Percentiles rank a stretch among this genome's conserved stretches.
Evolutionary conservation across 2,113 vertebrate species (phyloP).

Genomic region (Zapus hudsonius): DNA sequence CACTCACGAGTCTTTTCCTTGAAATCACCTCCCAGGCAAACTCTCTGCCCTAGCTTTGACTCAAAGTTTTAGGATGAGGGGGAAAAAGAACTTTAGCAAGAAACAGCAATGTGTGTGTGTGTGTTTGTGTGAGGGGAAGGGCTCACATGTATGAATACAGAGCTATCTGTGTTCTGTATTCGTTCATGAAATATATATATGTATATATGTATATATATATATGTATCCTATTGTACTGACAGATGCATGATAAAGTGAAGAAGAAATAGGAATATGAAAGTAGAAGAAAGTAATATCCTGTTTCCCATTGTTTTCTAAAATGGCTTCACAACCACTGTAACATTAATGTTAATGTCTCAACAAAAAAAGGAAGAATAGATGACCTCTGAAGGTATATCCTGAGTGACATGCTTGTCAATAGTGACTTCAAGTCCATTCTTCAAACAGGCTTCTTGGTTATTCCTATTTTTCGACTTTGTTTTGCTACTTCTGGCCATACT

Average conservation of each 20-base stretch:
- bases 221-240: not conserved
- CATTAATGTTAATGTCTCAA: slow-evolving; percentile 30
- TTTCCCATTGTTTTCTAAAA: not conserved
- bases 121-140: not conserved
- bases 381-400: not conserved
- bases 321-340: not conserved
- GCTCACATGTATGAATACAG: not conserved
- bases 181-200: not conserved
- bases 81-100: not conserved
- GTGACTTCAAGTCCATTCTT: not conserved
- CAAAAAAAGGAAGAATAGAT: not conserved
- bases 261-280: not conserved
- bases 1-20: not conserved
- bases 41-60: not conserved
- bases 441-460: not conserved
- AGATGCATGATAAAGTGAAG: not conserved
- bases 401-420: not conserved
- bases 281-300: not conserved
- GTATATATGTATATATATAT: too few relatives aligned
- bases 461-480: not conserved
- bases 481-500: not conserved
- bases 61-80: not conserved
- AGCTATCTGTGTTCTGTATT: not conserved
- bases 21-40: not conserved
- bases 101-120: not conserved